phyloP scores from a whole-genome alignment of 2,888 invertebrate genomes.

The Chydorus sphaericus region DNA sequence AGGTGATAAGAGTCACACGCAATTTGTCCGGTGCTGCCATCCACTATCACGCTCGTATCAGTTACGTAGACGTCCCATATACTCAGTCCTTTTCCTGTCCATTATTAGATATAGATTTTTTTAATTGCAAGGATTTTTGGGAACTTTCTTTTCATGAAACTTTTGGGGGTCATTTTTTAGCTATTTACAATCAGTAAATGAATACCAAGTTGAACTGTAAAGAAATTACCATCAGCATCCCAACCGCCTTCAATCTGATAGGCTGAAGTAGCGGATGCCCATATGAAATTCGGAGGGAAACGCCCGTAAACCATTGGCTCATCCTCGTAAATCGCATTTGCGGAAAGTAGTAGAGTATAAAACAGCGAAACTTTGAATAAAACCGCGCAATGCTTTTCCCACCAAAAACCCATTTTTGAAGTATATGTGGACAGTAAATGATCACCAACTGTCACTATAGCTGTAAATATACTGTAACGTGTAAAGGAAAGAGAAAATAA shows the following conservation, averaged over 20 bases:
- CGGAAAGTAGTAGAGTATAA: not conserved
- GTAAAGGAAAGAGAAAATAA: no score
- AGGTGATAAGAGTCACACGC: slow-evolving; percentile 18
- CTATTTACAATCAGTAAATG: no score
- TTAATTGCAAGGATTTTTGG: no score
- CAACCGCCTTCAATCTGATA: slow-evolving; percentile 27
- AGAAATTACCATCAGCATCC: slow-evolving; percentile 23
- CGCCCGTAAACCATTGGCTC: not conserved
- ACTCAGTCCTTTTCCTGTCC: slow-evolving; percentile 17
- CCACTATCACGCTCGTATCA: slow-evolving; percentile 12
- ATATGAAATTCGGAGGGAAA: slow-evolving; percentile 10
- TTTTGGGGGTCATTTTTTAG: no score
- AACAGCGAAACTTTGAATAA: no score
- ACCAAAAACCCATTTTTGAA: no score
- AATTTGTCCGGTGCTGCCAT: slow-evolving; percentile 15
- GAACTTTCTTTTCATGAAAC: no score
- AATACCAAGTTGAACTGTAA: not conserved
- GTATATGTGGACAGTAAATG: no score
- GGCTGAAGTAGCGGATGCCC: slow-evolving; percentile 23
- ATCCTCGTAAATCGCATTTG: not conserved
- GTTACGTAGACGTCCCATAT: slow-evolving; percentile 12
- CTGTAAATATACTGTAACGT: no score
- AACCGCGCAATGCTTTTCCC: no score
- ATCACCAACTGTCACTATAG: no score
- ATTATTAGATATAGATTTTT: no score